Conservation (phyloP, 2,113 vertebrate genomes). For the Dipodomys merriami region DNA sequence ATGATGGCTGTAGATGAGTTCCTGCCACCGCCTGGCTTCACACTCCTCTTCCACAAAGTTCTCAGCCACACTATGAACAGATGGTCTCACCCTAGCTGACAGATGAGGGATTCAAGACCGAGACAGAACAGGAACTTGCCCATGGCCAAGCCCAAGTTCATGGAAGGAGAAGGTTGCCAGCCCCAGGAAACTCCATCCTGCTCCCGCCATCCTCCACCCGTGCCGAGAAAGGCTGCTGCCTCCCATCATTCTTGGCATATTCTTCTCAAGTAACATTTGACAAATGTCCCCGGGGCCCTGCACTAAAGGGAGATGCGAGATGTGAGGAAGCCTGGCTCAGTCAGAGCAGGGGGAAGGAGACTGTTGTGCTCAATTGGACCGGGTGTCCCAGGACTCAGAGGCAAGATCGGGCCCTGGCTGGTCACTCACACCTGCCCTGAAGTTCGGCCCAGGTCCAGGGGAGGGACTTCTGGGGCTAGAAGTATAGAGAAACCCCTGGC, state of each 20-base stretch:
- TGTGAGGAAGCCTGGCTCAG: background rate
- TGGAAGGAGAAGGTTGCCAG: background rate
- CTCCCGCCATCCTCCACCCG: too few relatives aligned
- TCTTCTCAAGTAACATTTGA: background rate
- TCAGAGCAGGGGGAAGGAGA: background rate
- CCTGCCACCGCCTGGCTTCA: too few relatives aligned
- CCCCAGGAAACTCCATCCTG: fast-evolving
- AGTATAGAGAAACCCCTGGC: background rate
- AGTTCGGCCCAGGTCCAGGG: background rate
- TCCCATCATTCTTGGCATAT: background rate
- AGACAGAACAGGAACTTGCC: background rate
- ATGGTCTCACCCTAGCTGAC: background rate
- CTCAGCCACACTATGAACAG: background rate
- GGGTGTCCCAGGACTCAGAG: background rate
- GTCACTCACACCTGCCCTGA: background rate
- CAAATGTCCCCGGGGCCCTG: background rate
- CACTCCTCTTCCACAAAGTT: background rate
- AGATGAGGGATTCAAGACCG: background rate
- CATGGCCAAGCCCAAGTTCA: background rate
- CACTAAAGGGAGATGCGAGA: fast-evolving
- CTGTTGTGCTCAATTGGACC: background rate
- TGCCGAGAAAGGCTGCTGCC: background rate
- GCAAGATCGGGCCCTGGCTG: background rate
- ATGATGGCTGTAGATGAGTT: background rate
- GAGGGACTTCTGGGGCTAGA: background rate